A percentile compares a stretch with the other conserved stretches of the same genome.
These are phyloP conservation scores for Siniperca chuatsi DNA, from an alignment of 2,113 vertebrate genomes.

Conservation along the genomic window DNA sequence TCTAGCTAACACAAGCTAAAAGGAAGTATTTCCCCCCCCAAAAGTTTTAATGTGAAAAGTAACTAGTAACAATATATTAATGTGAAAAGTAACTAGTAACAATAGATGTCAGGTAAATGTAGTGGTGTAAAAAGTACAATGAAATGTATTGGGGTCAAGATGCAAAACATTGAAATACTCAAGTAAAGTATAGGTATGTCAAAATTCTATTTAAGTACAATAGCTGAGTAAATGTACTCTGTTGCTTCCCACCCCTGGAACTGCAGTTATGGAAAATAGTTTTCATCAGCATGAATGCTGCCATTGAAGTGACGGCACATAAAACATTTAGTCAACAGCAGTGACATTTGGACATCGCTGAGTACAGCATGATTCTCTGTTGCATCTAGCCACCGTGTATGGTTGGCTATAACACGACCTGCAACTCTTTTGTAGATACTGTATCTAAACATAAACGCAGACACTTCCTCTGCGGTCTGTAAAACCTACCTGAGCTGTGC, in stretches of 20 bases:
- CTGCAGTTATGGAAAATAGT: not conserved
- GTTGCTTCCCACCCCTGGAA: not conserved
- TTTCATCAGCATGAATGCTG: not conserved
- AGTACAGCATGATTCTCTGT: too few species aligned
- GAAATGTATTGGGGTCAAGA: not conserved
- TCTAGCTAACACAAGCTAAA: too few species aligned
- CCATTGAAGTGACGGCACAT: not conserved
- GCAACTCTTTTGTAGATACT: not conserved
- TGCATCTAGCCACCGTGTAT: not conserved
- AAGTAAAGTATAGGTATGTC: not conserved
- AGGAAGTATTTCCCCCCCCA: too few species aligned
- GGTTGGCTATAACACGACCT: not conserved
- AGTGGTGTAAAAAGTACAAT: not conserved
- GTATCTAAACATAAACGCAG: not conserved
- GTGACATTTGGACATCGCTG: not conserved
- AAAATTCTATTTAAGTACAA: not conserved
- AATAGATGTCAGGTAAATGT: not conserved
- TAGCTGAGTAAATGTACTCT: not conserved
- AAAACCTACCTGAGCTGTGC: not conserved
- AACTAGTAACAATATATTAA: too few species aligned
- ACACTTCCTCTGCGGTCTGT: conserved; percentile 34
- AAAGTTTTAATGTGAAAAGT: too few species aligned
- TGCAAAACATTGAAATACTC: not conserved
- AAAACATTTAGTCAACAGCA: too few species aligned
- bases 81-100: too few species aligned